Conservation (phyloP, 2,888 invertebrate species). For the Sepiola atlantica region DNA sequence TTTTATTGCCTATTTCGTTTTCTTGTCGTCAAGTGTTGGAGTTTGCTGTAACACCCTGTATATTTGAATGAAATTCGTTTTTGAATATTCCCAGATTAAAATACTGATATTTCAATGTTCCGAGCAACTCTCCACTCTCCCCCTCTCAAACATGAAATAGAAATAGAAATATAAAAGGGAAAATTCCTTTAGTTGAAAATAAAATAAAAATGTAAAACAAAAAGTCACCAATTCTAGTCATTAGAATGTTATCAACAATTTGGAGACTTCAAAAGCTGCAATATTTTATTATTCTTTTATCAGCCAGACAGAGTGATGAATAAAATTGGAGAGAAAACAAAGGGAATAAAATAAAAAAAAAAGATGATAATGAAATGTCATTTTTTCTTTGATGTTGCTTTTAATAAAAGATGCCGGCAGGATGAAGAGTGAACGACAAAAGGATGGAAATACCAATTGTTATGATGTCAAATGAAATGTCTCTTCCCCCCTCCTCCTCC, state of each 20-base stretch:
- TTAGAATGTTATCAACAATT: background rate
- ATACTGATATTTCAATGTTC: too few species aligned
- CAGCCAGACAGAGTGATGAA: background rate
- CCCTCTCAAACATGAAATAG: too few species aligned
- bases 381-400: background rate
- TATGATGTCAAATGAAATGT: constrained; percentile 18
- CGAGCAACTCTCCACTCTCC: too few species aligned
- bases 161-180: background rate
- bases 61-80: too few species aligned
- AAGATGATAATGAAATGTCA: constrained; percentile 1
- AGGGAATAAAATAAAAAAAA: background rate
- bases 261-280: constrained; percentile 19
- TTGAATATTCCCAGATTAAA: too few species aligned
- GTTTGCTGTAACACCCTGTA: too few species aligned
- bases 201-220: background rate
- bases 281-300: background rate
- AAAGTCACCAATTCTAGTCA: background rate
- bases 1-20: too few species aligned
- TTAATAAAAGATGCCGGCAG: background rate
- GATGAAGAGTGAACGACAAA: too few species aligned
- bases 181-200: background rate
- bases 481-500: background rate
- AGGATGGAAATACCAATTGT: background rate
- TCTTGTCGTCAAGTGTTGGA: too few species aligned
- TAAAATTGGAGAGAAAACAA: background rate